Conservation (phyloP, 2,888 invertebrate species). For the Drosophila pullipes region DNA sequence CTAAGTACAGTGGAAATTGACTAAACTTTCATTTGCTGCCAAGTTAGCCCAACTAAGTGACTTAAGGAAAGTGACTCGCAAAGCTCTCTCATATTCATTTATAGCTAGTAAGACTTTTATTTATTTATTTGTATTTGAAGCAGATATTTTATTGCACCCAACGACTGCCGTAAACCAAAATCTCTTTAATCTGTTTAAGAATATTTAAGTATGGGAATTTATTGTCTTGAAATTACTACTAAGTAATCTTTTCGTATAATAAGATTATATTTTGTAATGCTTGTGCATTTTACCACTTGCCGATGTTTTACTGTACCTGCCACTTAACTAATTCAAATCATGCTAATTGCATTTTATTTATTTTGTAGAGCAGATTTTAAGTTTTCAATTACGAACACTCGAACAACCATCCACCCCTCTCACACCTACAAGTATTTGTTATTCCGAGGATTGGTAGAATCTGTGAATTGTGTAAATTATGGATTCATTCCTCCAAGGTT, state of each 20-base stretch:
- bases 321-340: conserved; percentile 85
- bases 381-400: conserved; percentile 66
- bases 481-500: conserved; percentile 1
- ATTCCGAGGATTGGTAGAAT: not conserved
- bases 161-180: no score
- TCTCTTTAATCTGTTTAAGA: not conserved
- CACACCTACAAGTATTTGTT: not conserved
- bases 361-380: conserved; percentile 80
- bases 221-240: not conserved
- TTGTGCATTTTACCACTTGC: conserved; percentile 2
- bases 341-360: conserved; percentile 86
- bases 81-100: not conserved
- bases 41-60: not conserved
- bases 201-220: not conserved
- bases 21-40: conserved; percentile 3
- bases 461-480: conserved; percentile 14
- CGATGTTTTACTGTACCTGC: conserved; percentile 54
- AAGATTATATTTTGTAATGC: not conserved
- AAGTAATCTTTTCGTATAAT: not conserved
- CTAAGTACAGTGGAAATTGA: conserved; percentile 33
- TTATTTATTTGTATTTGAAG: not conserved
- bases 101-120: not conserved
- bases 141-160: no score
- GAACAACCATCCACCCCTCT: not conserved
- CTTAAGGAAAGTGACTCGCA: not conserved